phyloP scores from a whole-genome alignment of 2,888 invertebrate genomes.

The Pheosia tremula region DNA sequence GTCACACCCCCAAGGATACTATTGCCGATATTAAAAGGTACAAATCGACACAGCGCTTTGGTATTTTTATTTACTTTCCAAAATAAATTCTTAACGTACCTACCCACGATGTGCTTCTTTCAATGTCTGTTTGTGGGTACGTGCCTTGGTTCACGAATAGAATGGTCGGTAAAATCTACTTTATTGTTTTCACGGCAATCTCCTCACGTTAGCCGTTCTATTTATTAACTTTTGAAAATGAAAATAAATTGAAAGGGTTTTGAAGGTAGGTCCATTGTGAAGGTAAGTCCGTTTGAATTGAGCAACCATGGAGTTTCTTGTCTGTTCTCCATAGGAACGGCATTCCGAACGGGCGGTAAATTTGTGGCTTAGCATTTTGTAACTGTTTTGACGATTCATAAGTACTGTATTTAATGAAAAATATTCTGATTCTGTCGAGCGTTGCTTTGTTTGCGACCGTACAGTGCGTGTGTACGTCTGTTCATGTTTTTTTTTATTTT shows the following conservation, averaged over 20 bases:
- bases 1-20: constrained; percentile 49
- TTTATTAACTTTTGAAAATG: background rate
- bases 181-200: constrained; percentile 11
- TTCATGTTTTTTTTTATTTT: no score
- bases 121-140: constrained; percentile 26
- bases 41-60: constrained; percentile 56
- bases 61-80: constrained; percentile 49
- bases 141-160: constrained; percentile 17
- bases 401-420: no score
- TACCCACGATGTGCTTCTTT: constrained; percentile 14
- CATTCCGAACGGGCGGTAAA: no score
- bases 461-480: no score
- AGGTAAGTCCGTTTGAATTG: no score
- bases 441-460: no score
- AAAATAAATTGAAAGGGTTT: background rate
- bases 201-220: background rate
- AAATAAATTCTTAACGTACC: constrained; percentile 46
- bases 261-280: no score
- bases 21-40: constrained; percentile 58
- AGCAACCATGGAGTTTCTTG: no score
- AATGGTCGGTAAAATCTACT: constrained; percentile 13
- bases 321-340: no score
- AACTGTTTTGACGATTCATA: no score
- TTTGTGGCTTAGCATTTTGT: no score
- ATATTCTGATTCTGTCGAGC: no score